phyloP scores from a whole-genome alignment of 1,140 invertebrate genomes.

The Hermatobates lingyangjiaoensis region DNA sequence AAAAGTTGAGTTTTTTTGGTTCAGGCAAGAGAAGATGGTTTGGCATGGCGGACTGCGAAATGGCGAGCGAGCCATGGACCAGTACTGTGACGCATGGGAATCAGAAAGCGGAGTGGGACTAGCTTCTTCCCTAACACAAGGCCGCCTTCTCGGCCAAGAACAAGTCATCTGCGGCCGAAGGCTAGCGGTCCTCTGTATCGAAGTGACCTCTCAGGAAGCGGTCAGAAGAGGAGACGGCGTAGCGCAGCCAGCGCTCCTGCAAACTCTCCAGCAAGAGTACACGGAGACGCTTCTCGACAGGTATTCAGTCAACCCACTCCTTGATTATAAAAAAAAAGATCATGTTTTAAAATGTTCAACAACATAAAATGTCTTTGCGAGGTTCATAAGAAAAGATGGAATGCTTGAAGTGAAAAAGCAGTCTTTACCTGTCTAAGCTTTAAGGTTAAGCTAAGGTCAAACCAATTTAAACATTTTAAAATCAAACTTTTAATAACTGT shows the following conservation, averaged over 20 bases:
- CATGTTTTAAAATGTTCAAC: too few species aligned
- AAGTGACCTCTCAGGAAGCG: constrained; percentile 46
- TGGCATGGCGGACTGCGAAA: constrained; percentile 81
- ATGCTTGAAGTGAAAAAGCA: too few species aligned
- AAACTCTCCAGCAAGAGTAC: constrained; percentile 5
- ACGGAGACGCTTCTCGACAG: constrained; percentile 3
- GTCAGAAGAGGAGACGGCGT: constrained; percentile 5
- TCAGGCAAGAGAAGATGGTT: constrained; percentile 73
- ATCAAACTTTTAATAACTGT: too few species aligned
- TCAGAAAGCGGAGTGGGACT: constrained; percentile 53
- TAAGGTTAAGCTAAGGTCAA: too few species aligned
- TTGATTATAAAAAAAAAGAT: too few species aligned
- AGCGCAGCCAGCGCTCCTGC: constrained; percentile 19
- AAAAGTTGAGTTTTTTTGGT: constrained; percentile 16
- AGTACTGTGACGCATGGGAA: constrained; percentile 85
- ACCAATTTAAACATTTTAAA: too few species aligned
- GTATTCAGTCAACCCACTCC: constrained; percentile 1
- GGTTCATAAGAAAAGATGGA: too few species aligned
- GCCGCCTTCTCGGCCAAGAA: constrained; percentile 58
- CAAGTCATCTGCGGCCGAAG: constrained; percentile 22
- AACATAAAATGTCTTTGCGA: too few species aligned
- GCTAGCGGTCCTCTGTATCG: constrained; percentile 56
- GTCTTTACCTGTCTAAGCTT: too few species aligned
- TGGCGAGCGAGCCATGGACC: constrained; percentile 66
- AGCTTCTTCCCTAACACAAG: constrained; percentile 53